phyloP scores from a whole-genome alignment of 2,888 invertebrate species.

The Allophyes oxyacanthae region DNA sequence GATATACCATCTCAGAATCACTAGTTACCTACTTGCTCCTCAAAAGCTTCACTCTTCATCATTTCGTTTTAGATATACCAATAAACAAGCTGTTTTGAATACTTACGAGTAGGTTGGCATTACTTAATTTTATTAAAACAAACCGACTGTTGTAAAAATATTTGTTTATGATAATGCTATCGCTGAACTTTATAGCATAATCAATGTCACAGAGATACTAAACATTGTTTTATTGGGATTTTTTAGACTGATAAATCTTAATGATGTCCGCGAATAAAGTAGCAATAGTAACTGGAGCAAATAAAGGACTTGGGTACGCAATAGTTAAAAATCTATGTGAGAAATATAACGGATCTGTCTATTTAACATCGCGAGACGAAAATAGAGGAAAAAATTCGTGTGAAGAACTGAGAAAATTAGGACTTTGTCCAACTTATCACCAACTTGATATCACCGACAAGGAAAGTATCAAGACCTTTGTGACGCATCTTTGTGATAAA shows the following conservation, averaged over 20 bases:
- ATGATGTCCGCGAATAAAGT: conserved; percentile 69
- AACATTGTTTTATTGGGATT: not conserved
- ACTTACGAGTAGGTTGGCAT: too few relatives aligned
- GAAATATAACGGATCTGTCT: conserved; percentile 91
- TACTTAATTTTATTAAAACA: too few relatives aligned
- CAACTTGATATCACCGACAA: conserved; percentile 91
- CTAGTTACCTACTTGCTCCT: too few relatives aligned
- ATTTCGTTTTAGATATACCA: too few relatives aligned
- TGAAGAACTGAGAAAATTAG: conserved; percentile 84
- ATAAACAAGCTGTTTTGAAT: too few relatives aligned
- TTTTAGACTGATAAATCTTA: not conserved
- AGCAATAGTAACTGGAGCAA: conserved; percentile 91
- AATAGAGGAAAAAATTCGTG: conserved; percentile 89
- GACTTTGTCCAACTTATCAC: conserved; percentile 88
- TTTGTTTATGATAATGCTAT: conserved; percentile 16
- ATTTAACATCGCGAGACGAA: conserved; percentile 91
- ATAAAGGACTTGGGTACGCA: conserved; percentile 92
- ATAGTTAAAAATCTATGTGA: conserved; percentile 91
- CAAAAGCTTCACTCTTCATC: too few relatives aligned
- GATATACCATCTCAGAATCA: too few relatives aligned
- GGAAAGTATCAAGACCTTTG: conserved; percentile 88
- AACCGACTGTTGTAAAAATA: not conserved
- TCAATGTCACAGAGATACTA: conserved; percentile 13
- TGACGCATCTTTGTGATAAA: conserved; percentile 85
- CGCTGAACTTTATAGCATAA: conserved; percentile 28